Evolutionary conservation across 2,113 vertebrate species (phyloP), one percentile per base, ranked within the genome.

Genomic region (Ahaetulla prasina): DNA sequence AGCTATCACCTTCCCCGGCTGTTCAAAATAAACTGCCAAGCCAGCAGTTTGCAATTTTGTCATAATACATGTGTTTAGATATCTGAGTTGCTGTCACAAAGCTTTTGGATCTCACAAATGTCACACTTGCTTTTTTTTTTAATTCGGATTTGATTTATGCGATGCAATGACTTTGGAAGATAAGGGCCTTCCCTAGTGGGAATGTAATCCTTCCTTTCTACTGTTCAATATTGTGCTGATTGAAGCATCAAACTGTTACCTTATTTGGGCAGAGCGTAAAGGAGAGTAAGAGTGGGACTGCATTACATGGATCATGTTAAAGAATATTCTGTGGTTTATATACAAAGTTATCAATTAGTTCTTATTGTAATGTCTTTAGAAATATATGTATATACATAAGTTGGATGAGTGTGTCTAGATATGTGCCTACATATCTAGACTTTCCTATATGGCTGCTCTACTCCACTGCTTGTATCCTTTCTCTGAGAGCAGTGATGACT

Each of bases 21-120:
- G 94, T 96, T 96, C 96, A 88, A 96, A 94, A 94, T 95, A 97
- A 96, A 96, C 93, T 97, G 97, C 97, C 97, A 97, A 97, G 96
- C 95, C 97, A 93, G 91, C 97, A 97, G 89, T 97, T 96, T 96
- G 94, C 95, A 94, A 96, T 96, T 97, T 96, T 97, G 94, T 97
- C 96, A 94, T 96, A 96, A 97, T 97, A 96, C 96, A 96, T 96
- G 97, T 96, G 96, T 95, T 97, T 95, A 92, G 20, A 92, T 96
- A 93, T 96, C 93, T 0, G 88, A 95, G 94, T 96, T 94, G 88
- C 95, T 91, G 95, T 96, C 95, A 97, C 88, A 43, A 80, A 95
- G 96, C 96, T 93, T 95, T 93, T 94, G 90, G 39, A 91, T 96
- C 94, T 94, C 95, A 96, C 94, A 96, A 94, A 96, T 95, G 95